These are phyloP conservation scores for Bubo bubo DNA, from an alignment of 2,113 vertebrate genomes.

Conservation along the genomic window DNA sequence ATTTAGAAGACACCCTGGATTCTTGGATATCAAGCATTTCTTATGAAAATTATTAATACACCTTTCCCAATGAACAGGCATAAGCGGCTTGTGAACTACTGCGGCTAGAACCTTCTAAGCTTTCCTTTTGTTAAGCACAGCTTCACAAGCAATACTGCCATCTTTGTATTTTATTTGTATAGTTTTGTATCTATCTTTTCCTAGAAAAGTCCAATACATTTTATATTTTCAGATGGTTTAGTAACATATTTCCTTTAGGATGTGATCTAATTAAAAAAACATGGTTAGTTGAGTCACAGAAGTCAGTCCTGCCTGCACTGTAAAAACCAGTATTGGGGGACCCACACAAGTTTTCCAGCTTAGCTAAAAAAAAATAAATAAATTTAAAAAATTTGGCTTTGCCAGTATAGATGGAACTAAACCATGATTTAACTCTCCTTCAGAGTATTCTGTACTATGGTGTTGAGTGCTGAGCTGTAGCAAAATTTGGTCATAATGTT, in stretches of 20 bases:
- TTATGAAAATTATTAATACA: neutral
- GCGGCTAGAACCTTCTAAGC: neutral
- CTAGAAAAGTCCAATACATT: slow-evolving; percentile 8
- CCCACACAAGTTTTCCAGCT: neutral
- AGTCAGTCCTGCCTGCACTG: neutral
- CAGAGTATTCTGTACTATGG: neutral
- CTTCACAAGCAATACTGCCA: neutral
- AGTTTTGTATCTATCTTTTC: neutral
- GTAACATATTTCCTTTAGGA: slow-evolving; percentile 51
- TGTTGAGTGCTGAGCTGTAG: neutral
- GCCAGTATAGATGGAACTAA: neutral
- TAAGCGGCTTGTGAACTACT: neutral
- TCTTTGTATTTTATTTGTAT: neutral
- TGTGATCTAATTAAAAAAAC: slow-evolving; percentile 63
- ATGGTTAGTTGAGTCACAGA: slow-evolving; percentile 43
- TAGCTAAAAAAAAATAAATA: neutral
- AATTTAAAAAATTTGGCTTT: neutral
- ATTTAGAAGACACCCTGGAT: neutral
- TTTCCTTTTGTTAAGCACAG: neutral
- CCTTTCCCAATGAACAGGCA: neutral
- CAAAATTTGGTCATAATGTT: neutral
- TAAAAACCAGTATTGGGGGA: neutral
- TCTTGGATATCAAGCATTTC: neutral
- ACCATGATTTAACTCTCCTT: neutral
- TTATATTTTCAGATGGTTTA: slow-evolving; percentile 33